phyloP scores from a whole-genome alignment of 2,797 vertebrate genomes.

The Euphonia xanthogaster region DNA sequence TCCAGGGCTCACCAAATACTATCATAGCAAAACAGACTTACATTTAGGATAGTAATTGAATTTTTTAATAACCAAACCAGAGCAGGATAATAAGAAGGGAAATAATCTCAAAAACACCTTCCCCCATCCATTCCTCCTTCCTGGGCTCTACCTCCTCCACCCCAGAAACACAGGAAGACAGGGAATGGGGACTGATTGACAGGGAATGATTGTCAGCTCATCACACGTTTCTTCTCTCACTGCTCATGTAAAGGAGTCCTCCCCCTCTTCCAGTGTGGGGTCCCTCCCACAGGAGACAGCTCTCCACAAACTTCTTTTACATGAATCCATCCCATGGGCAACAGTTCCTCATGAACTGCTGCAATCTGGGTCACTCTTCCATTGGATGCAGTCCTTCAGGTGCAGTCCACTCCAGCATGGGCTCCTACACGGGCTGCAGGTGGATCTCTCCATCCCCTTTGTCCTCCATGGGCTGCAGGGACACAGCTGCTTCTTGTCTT shows the following conservation, averaged over 20 bases:
- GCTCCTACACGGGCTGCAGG: fast-evolving
- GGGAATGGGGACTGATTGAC: background rate
- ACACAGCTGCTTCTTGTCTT: background rate
- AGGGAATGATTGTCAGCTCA: background rate
- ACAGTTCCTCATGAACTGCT: background rate
- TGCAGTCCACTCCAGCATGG: fast-evolving
- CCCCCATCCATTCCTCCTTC: background rate
- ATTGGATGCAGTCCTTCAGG: background rate
- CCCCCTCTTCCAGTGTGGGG: fast-evolving
- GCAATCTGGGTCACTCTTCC: background rate
- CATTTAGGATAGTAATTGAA: background rate
- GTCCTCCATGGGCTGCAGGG: background rate
- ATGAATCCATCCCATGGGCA: background rate
- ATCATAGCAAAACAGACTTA: background rate
- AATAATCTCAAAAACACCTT: background rate
- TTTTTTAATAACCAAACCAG: background rate
- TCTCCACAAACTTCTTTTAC: background rate
- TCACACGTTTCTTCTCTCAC: fast-evolving
- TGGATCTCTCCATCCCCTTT: background rate
- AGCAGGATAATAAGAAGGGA: background rate
- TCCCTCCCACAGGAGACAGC: background rate
- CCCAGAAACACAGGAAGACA: background rate
- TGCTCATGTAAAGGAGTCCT: background rate
- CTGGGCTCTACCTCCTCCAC: background rate
- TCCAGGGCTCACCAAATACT: background rate